Conservation (phyloP, 2,113 vertebrate genomes). For the Psephotus haematonotus region DNA sequence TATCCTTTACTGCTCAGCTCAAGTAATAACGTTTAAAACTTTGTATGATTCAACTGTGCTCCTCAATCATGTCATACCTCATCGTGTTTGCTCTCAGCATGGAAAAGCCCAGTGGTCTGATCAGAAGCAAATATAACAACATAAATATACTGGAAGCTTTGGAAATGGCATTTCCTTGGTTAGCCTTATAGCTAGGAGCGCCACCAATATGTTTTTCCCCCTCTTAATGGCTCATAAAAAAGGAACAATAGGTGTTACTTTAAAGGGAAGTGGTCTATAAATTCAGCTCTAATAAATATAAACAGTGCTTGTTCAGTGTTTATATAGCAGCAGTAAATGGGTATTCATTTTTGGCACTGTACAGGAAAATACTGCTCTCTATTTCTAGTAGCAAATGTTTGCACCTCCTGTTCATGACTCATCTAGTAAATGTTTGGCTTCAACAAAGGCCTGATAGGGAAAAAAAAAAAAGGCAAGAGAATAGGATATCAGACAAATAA, state of each 20-base stretch:
- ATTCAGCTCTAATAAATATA: constrained; percentile 60
- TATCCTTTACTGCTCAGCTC: not conserved
- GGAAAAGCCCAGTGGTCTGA: not conserved
- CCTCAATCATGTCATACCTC: not conserved
- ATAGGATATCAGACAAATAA: not conserved
- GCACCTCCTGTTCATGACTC: constrained; percentile 48
- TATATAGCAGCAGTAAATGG: constrained; percentile 44
- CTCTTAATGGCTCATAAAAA: constrained; percentile 45
- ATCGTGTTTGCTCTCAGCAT: not conserved
- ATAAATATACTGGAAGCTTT: not conserved
- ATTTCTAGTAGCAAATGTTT: constrained; percentile 55
- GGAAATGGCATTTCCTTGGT: not conserved
- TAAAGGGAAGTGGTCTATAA: constrained; percentile 56
- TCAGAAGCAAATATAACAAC: not conserved
- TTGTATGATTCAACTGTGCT: not conserved
- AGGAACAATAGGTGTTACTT: constrained; percentile 28
- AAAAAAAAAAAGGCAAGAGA: not conserved
- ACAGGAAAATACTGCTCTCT: constrained; percentile 28
- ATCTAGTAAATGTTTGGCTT: constrained; percentile 5
- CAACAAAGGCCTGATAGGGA: not conserved
- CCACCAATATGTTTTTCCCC: not conserved
- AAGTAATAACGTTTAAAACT: not conserved
- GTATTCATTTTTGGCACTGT: constrained; percentile 56
- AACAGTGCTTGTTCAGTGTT: constrained; percentile 45
- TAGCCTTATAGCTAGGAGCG: not conserved